Evolutionary conservation across 1,140 invertebrate species (phyloP), one percentile per base, ranked within the genome.

Genomic region (Magallana ariakensis): DNA sequence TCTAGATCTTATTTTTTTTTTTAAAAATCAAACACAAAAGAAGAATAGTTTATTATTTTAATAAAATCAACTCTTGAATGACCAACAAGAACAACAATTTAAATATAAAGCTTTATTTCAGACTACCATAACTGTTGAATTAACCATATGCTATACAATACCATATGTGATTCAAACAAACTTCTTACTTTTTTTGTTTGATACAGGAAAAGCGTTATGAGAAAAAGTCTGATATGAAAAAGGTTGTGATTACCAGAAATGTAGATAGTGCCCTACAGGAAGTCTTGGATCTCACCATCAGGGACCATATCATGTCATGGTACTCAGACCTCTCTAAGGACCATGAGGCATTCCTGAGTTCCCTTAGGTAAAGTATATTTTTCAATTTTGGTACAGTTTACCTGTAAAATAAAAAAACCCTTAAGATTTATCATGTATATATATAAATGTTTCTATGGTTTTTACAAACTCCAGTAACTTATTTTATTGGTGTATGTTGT

Each of bases 241-340:
- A 87, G 56, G 92, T 93, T 87, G 89, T 95, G 16, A 93, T 94
- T 22, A 94, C 94, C 22, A 95, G 97, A 89, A 97, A 97, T 87
- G 97, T 98, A 55, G 97, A 98, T 93, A 96, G 96, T 92, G 96
- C 97, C 88, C 92, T 98, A 15, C 97, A 98, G 91, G 97, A 98
- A 93, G 95, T 98, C 8, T 95, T 98, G 83, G 97, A 98, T 93
- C 96, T 97, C 92, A 94, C 96, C 80, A 95, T 98, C 26, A 95
- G 97, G 91, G 97, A 98, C 94, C 98, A 97, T 94, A 95, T 98
- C 83, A 95, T 96, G 16, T 94, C 95, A 81, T 98, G 97, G 97
- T 94, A 98, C 54, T 96, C 96, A 87, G 96, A 96, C 54, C 94
- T 97, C 33, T 95, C 96, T 6, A 95, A 96, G 90, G 95, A 96